Base-by-base conservation (phyloP, 1,140 invertebrate species). In the Dufourea novaeangliae region DNA sequence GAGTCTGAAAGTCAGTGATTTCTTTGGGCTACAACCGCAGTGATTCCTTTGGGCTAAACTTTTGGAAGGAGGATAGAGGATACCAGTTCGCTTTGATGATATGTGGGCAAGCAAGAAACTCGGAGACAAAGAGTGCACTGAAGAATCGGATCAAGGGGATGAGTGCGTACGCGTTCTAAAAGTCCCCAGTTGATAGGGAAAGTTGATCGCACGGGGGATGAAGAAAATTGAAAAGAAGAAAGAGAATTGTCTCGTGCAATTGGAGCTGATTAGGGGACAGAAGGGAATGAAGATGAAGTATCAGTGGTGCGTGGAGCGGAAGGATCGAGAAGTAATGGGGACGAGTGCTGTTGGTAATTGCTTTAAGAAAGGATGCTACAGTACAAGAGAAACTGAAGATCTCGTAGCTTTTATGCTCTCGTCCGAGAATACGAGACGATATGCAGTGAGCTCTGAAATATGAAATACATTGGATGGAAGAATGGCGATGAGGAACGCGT, bases 401-500 rank as follows among this genome's bases (percentile, higher is more conserved):
- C 7, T 74, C 62, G 7, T 41, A 34, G 50, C 64, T 74, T 56
- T 44, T 41, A 56, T 41, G 37, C 37, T 25, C 14, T 54, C 46
- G 20, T 34, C 6, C n/a, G 50, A 39, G 56, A 50, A 39, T 3
- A 44, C 25, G 25, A 32, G 50, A 75, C n/a, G 50, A 75, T 66
- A 66, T 12, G 71, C 27, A 22, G 32, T 17, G 2, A n/a, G 70
- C 22, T 39, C 10, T 2, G 71, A 25, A 54, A 70, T 59, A 78
- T 72, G 52, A 32, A 37, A 54, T 69, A 41, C 39, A 56, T 63
- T 56, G 68, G 44, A 54, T 25, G 44, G 46, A 41, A 56, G 25
- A 54, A 34, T 44, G 32, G 32, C 32, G 46, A 62, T 32, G 41
- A 25, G 32, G 57, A 50, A 17, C 20, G 50, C 25, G 72, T 63